Percentiles rank a stretch among this genome's conserved stretches.
Evolutionary conservation across 2,888 invertebrate genomes (phyloP).

Genomic region (Phragmatobia fuliginosa): DNA sequence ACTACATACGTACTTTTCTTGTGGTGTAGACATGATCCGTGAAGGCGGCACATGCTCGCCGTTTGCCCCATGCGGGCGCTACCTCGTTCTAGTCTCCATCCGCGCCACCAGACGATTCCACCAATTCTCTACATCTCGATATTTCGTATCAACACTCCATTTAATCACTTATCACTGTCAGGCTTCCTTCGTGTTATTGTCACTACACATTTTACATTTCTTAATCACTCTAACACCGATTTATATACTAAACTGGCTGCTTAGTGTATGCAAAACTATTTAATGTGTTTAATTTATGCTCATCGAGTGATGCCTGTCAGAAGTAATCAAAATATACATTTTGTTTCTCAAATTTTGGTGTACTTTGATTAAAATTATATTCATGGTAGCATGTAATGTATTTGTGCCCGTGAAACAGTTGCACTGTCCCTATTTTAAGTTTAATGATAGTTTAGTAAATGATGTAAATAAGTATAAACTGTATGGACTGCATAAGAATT

Average conservation of each 20-base stretch:
- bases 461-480: too few species aligned
- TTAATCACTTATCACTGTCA: slow-evolving; percentile 66
- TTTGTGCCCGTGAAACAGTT: not conserved
- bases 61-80: slow-evolving; percentile 92
- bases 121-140: slow-evolving; percentile 64
- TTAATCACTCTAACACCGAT: slow-evolving; percentile 49
- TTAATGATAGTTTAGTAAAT: not conserved
- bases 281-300: not conserved
- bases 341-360: not conserved
- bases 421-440: not conserved
- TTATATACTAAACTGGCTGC: slow-evolving; percentile 63
- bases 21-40: slow-evolving; percentile 91
- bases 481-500: too few species aligned
- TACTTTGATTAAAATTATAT: not conserved
- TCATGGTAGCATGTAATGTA: not conserved
- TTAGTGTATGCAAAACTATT: not conserved
- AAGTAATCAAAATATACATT: not conserved
- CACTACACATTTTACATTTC: slow-evolving; percentile 59
- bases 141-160: slow-evolving; percentile 59
- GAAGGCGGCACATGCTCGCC: slow-evolving; percentile 93
- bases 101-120: slow-evolving; percentile 61
- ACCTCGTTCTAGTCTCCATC: slow-evolving; percentile 79
- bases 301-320: not conserved
- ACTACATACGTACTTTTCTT: slow-evolving; percentile 90
- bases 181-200: slow-evolving; percentile 49